Evolutionary conservation across 2,113 vertebrate species (phyloP).

Genomic region (Menura novaehollandiae): DNA sequence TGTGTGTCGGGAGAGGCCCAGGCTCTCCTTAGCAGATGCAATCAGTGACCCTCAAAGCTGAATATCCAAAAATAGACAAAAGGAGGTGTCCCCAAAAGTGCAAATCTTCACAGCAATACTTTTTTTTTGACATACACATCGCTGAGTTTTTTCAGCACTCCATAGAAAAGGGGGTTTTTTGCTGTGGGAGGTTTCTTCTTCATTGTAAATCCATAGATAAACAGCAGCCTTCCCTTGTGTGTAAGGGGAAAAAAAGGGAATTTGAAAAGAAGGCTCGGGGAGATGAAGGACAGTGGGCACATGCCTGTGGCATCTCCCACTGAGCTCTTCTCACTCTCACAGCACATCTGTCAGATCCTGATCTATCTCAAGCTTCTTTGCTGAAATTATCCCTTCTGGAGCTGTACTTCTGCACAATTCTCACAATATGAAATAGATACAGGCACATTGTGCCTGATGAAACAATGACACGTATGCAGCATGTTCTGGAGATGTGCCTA

Average conservation of each 20-base stretch:
- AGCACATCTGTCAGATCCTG: background rate
- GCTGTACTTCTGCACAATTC: background rate
- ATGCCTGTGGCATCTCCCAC: background rate
- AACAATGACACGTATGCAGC: background rate
- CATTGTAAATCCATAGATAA: background rate
- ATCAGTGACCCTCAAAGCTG: background rate
- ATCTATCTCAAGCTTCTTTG: background rate
- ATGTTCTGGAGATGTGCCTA: background rate
- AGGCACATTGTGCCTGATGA: background rate
- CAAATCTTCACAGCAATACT: background rate
- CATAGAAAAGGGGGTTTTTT: background rate
- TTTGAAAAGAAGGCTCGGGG: background rate
- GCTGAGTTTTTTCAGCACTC: background rate
- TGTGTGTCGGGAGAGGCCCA: background rate
- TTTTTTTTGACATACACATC: too few relatives aligned
- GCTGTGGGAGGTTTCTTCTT: background rate
- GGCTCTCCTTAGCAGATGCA: background rate
- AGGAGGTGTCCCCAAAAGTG: background rate
- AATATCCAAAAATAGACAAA: background rate
- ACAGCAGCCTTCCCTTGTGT: background rate
- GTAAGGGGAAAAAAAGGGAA: background rate
- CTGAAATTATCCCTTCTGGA: background rate
- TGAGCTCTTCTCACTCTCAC: background rate
- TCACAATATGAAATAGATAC: background rate
- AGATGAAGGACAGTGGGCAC: background rate